A percentile compares a stretch with the other conserved stretches of the same genome.
Conservation (phyloP, 2,888 invertebrate genomes). For the Achlya flavicornis region DNA sequence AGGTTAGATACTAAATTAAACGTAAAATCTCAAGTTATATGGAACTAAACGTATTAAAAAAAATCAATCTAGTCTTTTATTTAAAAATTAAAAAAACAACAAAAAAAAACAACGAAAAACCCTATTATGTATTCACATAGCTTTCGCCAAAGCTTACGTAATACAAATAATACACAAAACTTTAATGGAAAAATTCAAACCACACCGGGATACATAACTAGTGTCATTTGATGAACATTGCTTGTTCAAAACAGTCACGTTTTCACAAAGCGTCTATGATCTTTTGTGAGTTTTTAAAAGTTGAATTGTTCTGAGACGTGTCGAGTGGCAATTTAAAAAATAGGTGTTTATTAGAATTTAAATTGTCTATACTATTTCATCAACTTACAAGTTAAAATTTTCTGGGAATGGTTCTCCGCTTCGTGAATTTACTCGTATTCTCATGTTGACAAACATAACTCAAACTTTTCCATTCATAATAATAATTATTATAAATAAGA, state of each 20-base stretch:
- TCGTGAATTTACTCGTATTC: too few relatives aligned
- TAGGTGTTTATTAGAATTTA: background rate
- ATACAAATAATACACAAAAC: constrained; percentile 33
- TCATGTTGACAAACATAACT: too few relatives aligned
- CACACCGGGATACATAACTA: constrained; percentile 13
- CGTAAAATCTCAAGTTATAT: too few relatives aligned
- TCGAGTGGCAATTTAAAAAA: constrained; percentile 9
- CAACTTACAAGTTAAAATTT: too few relatives aligned
- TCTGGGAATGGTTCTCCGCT: too few relatives aligned
- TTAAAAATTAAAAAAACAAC: too few relatives aligned
- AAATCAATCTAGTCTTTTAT: too few relatives aligned
- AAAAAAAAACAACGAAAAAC: too few relatives aligned
- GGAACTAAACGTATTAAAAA: too few relatives aligned
- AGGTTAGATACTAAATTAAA: too few relatives aligned
- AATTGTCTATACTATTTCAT: background rate
- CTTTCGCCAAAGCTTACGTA: constrained; percentile 23
- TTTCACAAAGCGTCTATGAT: constrained; percentile 34
- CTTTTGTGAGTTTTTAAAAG: constrained; percentile 39
- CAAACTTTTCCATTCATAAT: too few relatives aligned
- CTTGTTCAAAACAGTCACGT: constrained; percentile 39
- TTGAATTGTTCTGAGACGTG: constrained; percentile 28
- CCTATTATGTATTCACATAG: background rate
- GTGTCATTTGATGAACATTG: constrained; percentile 9
- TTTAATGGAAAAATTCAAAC: constrained; percentile 41
- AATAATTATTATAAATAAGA: too few relatives aligned